A percentile compares a stretch with the other conserved stretches of the same genome.
Evolutionary conservation across 1,140 invertebrate species (phyloP).

Genomic region (Nasonia giraulti): DNA sequence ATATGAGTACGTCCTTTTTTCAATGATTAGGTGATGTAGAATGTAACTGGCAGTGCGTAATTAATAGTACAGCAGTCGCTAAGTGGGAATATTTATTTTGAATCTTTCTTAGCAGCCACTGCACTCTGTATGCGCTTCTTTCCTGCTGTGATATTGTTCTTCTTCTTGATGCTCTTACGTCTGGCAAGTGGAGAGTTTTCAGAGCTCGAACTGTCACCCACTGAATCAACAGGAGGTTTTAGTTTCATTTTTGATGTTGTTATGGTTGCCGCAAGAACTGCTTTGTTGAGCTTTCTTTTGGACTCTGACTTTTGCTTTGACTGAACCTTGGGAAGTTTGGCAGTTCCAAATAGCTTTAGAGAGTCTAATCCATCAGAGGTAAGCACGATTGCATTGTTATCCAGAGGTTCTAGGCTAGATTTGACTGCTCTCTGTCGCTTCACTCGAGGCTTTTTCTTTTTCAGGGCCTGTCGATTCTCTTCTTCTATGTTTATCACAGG

Average conservation of each 20-base stretch:
- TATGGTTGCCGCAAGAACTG: conserved; percentile 60
- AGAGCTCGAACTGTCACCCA: conserved; percentile 74
- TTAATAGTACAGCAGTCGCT: conserved; percentile 36
- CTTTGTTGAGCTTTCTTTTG: conserved; percentile 76
- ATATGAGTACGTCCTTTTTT: conserved; percentile 19
- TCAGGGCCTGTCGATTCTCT: conserved; percentile 66
- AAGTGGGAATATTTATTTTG: conserved; percentile 30
- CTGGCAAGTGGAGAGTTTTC: conserved; percentile 66
- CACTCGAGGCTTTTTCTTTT: conserved; percentile 74
- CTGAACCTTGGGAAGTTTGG: conserved; percentile 64
- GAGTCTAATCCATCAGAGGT: conserved; percentile 56
- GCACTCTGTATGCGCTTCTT: conserved; percentile 47
- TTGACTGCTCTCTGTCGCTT: conserved; percentile 60
- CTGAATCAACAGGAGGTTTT: conserved; percentile 58
- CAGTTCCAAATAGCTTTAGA: conserved; percentile 71
- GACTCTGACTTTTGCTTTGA: conserved; percentile 65
- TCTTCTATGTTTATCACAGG: conserved; percentile 56
- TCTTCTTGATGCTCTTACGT: conserved; percentile 39
- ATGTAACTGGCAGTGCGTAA: conserved; percentile 47
- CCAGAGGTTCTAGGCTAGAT: conserved; percentile 55
- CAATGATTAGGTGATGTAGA: conserved; percentile 32
- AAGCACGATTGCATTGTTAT: conserved; percentile 48
- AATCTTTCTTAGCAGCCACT: conserved; percentile 32
- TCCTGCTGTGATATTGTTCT: conserved; percentile 27
- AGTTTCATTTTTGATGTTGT: conserved; percentile 59